Percentiles rank a stretch among this genome's conserved stretches.
phyloP scores from a whole-genome alignment of 2,113 vertebrate species.

The Acrocephalus arundinaceus region DNA sequence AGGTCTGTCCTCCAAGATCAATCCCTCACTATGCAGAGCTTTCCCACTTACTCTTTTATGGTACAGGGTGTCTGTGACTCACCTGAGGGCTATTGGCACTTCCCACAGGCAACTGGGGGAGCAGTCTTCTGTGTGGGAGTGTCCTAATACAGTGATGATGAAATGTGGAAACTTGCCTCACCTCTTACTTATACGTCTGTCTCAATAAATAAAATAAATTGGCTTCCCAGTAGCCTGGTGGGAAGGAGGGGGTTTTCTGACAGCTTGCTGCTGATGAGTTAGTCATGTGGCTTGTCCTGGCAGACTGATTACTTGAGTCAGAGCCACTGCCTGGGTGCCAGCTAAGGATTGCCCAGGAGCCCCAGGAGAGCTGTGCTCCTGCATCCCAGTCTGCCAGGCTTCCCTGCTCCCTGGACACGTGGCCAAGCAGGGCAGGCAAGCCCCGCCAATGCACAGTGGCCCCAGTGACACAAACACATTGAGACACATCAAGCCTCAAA shows the following conservation, averaged over 20 bases:
- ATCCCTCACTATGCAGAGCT: background rate
- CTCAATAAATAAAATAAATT: slow-evolving; percentile 32
- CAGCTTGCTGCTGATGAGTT: background rate
- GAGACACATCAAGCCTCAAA: background rate
- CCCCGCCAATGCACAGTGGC: background rate
- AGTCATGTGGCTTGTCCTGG: background rate
- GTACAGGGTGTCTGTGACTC: slow-evolving; percentile 18
- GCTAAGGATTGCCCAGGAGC: background rate
- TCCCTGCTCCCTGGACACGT: accelerated
- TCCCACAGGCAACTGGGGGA: slow-evolving; percentile 45
- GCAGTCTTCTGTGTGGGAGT: slow-evolving; percentile 51
- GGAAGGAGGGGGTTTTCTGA: background rate
- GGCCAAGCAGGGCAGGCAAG: background rate
- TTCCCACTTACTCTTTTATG: background rate
- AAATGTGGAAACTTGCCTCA: slow-evolving; percentile 40
- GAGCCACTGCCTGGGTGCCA: background rate
- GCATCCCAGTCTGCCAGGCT: background rate
- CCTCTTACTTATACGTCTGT: slow-evolving; percentile 21
- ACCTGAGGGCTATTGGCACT: slow-evolving; percentile 50
- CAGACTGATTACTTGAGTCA: background rate
- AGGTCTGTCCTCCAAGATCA: background rate
- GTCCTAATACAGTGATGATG: slow-evolving; percentile 49
- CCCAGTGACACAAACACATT: background rate
- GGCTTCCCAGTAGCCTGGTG: background rate
- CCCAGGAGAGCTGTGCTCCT: background rate